These are phyloP conservation scores for Ophraella communa DNA, from an alignment of 2,888 invertebrate genomes.

Conservation along the genomic window DNA sequence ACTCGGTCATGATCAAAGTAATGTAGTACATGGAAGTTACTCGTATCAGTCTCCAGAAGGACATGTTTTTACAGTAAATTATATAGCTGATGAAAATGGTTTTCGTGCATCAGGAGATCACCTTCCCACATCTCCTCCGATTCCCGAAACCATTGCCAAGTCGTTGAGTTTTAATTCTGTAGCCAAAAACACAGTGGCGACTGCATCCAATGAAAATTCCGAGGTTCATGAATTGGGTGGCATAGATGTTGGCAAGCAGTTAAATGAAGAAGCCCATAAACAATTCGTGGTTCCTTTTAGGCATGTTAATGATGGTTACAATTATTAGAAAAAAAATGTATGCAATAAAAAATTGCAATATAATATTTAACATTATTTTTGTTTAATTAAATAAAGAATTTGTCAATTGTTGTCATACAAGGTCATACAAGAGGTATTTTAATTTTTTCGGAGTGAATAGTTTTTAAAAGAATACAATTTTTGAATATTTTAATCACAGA, in stretches of 20 bases:
- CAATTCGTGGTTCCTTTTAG: slow-evolving; percentile 1
- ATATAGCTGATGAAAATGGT: slow-evolving; percentile 67
- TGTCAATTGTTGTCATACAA: neutral
- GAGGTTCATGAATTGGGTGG: slow-evolving; percentile 9
- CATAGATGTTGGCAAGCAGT: neutral
- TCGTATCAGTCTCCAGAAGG: slow-evolving; percentile 63
- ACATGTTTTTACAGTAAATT: slow-evolving; percentile 59
- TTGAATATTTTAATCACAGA: no score
- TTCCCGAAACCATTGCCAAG: slow-evolving; percentile 34
- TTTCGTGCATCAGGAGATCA: slow-evolving; percentile 36
- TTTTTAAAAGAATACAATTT: no score
- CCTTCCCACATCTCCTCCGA: slow-evolving; percentile 37
- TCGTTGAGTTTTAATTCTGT: slow-evolving; percentile 26
- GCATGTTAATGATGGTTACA: slow-evolving; percentile 4
- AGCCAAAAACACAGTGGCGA: neutral
- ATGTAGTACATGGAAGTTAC: slow-evolving; percentile 61
- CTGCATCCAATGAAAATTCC: slow-evolving; percentile 2
- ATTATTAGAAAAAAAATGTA: neutral
- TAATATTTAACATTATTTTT: no score
- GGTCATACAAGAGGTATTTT: no score
- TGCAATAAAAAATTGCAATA: no score
- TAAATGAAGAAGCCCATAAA: neutral
- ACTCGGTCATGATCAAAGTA: slow-evolving; percentile 66
- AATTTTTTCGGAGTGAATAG: no score
- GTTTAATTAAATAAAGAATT: no score